These are phyloP conservation scores for Spisula subtruncata DNA, from an alignment of 2,888 invertebrate species.

Conservation along the genomic window DNA sequence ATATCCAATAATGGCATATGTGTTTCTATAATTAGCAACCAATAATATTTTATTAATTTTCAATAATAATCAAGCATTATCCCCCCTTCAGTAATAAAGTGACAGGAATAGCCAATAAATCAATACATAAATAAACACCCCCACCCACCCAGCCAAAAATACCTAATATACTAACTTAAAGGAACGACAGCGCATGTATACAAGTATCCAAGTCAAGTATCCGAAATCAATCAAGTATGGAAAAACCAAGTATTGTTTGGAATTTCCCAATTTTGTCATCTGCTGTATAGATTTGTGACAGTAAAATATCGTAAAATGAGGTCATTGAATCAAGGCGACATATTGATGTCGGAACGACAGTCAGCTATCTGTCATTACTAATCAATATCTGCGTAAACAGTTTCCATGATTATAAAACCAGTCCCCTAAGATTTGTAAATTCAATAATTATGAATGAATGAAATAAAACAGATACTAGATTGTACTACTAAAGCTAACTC, in stretches of 20 bases:
- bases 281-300: conserved; percentile 64
- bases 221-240: conserved; percentile 66
- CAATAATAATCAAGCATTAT: background rate
- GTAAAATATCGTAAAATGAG: conserved; percentile 52
- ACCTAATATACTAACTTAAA: conserved; percentile 36
- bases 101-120: conserved; percentile 35
- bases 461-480: conserved; percentile 36
- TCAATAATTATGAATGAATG: conserved; percentile 72
- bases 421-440: conserved; percentile 70
- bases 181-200: background rate
- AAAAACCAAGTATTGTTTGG: conserved; percentile 52
- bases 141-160: conserved; percentile 42
- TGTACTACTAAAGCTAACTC: conserved; percentile 15
- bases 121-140: conserved; percentile 38
- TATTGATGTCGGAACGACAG: conserved; percentile 62
- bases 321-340: conserved; percentile 71
- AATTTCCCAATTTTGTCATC: conserved; percentile 31
- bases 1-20: background rate
- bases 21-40: background rate
- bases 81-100: conserved; percentile 1
- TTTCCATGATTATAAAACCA: conserved; percentile 58
- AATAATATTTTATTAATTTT: conserved; percentile 15
- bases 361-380: conserved; percentile 44
- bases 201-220: conserved; percentile 47
- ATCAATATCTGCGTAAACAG: conserved; percentile 65